Evolutionary conservation across 2,113 vertebrate species (phyloP).

Genomic region (Cinclus cinclus): DNA sequence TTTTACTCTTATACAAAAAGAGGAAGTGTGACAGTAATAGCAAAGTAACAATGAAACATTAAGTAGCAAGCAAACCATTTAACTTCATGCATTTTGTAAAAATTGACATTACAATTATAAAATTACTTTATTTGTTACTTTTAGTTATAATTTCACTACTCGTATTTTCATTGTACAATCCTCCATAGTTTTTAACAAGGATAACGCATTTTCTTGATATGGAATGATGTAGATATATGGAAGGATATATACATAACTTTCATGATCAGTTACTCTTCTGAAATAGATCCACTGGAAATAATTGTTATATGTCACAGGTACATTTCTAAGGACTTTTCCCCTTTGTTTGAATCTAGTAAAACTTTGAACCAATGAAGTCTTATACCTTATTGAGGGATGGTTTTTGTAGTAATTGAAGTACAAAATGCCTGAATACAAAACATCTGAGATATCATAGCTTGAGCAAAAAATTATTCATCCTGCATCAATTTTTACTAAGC

Average conservation of each 20-base stretch:
- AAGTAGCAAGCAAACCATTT: not conserved
- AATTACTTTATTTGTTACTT: not conserved
- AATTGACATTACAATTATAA: not conserved
- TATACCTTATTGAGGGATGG: not conserved
- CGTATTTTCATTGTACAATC: not conserved
- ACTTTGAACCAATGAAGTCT: not conserved
- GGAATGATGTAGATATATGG: not conserved
- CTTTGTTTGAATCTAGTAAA: not conserved
- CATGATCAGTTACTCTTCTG: not conserved
- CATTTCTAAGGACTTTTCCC: not conserved
- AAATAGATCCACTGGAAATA: not conserved
- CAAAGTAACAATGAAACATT: not conserved
- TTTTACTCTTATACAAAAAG: not conserved
- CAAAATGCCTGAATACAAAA: not conserved
- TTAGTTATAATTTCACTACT: not conserved
- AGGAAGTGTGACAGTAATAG: not conserved
- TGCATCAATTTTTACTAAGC: not conserved
- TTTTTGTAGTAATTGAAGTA: not conserved
- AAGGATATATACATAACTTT: not conserved
- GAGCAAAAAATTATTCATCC: not conserved
- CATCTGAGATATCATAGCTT: not conserved
- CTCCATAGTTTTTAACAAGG: not conserved
- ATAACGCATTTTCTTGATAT: not conserved
- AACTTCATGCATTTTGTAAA: not conserved
- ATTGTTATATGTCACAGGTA: not conserved